These are phyloP conservation scores for Anas platyrhynchos DNA, from an alignment of 2,113 vertebrate genomes.

Conservation along the genomic window DNA sequence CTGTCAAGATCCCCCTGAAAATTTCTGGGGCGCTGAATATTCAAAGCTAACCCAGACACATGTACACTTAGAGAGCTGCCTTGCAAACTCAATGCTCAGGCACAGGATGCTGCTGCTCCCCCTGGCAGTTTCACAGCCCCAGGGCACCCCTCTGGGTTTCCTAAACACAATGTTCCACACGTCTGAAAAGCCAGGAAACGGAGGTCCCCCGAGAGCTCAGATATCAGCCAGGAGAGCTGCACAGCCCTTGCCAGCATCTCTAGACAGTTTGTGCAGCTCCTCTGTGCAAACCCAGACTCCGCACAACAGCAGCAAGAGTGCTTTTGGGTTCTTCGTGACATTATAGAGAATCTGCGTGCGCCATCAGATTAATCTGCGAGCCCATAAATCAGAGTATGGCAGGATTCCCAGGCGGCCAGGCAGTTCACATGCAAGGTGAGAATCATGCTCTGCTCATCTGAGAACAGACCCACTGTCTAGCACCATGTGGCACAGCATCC, in stretches of 20 bases:
- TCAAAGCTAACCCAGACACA: background rate
- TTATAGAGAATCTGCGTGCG: background rate
- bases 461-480: background rate
- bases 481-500: accelerated
- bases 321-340: background rate
- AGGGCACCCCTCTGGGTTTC: background rate
- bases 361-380: background rate
- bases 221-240: background rate
- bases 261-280: background rate
- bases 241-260: background rate
- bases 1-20: background rate
- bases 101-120: background rate
- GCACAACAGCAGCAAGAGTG: background rate
- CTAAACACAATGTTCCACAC: background rate
- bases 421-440: background rate
- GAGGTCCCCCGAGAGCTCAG: background rate
- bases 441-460: accelerated
- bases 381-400: background rate
- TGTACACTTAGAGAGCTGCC: background rate
- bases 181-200: background rate
- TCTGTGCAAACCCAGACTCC: background rate
- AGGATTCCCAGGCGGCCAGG: background rate
- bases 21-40: background rate
- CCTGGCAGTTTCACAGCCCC: background rate
- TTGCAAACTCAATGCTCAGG: background rate